Evolutionary conservation across 2,888 invertebrate genomes (phyloP).

Genomic region (Oscheius sp.): DNA sequence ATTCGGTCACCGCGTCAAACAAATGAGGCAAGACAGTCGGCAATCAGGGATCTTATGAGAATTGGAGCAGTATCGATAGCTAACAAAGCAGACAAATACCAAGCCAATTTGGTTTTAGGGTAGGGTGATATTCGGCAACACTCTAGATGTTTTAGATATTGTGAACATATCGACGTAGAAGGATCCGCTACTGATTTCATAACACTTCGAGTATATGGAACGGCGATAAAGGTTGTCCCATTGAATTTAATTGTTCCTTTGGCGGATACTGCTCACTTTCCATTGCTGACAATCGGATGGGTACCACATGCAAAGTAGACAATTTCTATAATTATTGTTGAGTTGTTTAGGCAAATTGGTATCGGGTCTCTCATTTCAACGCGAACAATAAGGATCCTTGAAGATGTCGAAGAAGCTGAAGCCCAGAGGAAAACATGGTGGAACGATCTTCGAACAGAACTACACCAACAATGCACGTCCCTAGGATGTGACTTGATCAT

Average conservation of each 20-base stretch:
- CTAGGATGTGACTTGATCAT: constrained; percentile 93
- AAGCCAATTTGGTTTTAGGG: constrained; percentile 49
- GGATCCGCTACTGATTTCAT: constrained; percentile 45
- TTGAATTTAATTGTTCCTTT: not conserved
- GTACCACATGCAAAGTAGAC: constrained; percentile 39
- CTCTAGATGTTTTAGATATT: constrained; percentile 36
- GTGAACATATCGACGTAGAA: constrained; percentile 54
- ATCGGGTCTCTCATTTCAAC: constrained; percentile 47
- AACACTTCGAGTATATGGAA: constrained; percentile 50
- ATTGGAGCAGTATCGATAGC: constrained; percentile 46
- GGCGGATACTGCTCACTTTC: constrained; percentile 38
- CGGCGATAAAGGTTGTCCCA: constrained; percentile 42
- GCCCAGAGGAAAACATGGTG: constrained; percentile 82
- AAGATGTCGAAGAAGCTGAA: constrained; percentile 35
- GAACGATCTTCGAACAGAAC: constrained; percentile 94
- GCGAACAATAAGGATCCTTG: constrained; percentile 42
- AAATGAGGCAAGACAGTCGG: constrained; percentile 89
- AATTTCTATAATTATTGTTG: not conserved
- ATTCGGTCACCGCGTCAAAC: constrained; percentile 95
- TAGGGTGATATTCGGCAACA: not conserved
- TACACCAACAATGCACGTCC: constrained; percentile 90
- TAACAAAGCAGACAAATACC: constrained; percentile 45
- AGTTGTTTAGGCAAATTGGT: constrained; percentile 43
- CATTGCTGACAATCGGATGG: constrained; percentile 46
- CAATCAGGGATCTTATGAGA: constrained; percentile 47